Base-by-base conservation (phyloP, 2,888 invertebrate genomes). In the Buathra laborator region DNA sequence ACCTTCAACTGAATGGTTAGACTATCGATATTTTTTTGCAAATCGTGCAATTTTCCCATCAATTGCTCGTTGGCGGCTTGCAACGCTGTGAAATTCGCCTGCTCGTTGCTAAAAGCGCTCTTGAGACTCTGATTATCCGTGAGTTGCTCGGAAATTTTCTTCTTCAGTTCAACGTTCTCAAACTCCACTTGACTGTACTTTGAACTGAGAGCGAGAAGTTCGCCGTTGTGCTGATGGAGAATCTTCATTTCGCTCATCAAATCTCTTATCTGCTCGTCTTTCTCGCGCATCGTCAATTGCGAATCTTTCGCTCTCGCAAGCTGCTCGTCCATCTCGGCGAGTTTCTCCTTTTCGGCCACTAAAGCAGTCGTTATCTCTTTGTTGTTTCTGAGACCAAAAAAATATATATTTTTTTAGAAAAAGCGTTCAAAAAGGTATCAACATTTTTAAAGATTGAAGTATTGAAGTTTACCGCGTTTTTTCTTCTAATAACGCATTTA, bases 191-290 rank as follows among this genome's bases (percentile, higher is more conserved):
- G 88, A 6, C 89, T 88, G 56, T 89, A 91, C 67, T 92, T 92
- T 0, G 92, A 89, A 59, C 91, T 93, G 0, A 93, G 82, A 0
- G 86, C 83, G 0, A 93, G 88, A 6, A 93, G 86, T 67, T 94
- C 93, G 19, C 83, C 87, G 53, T 94, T 94, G 75, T 93, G 93
- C 53, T 94, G 91, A 43, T 93, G 92, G 16, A 94, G 67, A 44
- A 92, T 90, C 56, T 91, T 89, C 44, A 92, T 87, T 81, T 94
- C 93, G 37, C 85, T 91, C 48, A 81, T 83, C 46, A 94, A 72
- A 72, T 92, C 92, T 9, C 85, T 83, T 85, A 94, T 92, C 70
- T 88, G 91, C 32, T 93, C 91, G 14, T 94, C 92, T 66, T 92
- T 93, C 19, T 92, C 93, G 16, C 90, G 88, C 6, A 91, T 66